Base-by-base conservation (phyloP, 2,113 vertebrate genomes). In the Planiliza haematocheilus region DNA sequence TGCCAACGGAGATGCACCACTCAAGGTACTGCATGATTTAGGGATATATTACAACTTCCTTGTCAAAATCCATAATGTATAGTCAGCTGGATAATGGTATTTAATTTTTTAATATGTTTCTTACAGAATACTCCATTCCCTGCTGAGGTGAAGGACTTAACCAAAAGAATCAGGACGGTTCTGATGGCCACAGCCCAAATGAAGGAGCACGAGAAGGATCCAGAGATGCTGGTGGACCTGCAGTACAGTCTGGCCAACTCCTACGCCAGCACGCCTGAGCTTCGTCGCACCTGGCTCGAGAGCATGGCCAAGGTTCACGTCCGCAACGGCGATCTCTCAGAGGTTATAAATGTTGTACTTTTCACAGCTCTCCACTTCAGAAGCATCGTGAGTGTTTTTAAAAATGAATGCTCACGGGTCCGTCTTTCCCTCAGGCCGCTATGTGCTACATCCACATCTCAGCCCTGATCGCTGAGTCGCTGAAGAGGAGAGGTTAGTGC, bases 401-500 rank as follows among this genome's bases (percentile, higher is more conserved):
- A 17, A 21, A n/a, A 43, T 21, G 30, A 4, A 18, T 12, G 7
- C 21, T 2, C 0, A 12, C n/a, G 1, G 9, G 4, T 75, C 10
- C 68, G 75, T 71, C 80, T 70, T 79, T 0, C 0, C 87, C 88
- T 9, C 88, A 99, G 98, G 98, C 97, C 70, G 97, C 98, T 16
- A 99, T 99, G 97, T 99, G 98, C 77, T 98, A 98, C 76, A 96
- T 99, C 90, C 98, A 99, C 74, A 99, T 99, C 20, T 97, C 98
- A 5, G 97, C 98, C 38, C 94, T 99, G 76, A 98, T 99, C 18
- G 97, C 98, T 0, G 97, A 99, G 74, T 99, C 97, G 16, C 93
- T 99, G 84, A 98, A 97, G 91, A 97, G 98, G 86, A 97, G 95
- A 94, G 98, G 98, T 99, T 87, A 95, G 95, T 61, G 12, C 34